Percentiles rank a stretch among this genome's conserved stretches.
Conservation (phyloP, 1,140 invertebrate species). For the Leptinotarsa lineolata region DNA sequence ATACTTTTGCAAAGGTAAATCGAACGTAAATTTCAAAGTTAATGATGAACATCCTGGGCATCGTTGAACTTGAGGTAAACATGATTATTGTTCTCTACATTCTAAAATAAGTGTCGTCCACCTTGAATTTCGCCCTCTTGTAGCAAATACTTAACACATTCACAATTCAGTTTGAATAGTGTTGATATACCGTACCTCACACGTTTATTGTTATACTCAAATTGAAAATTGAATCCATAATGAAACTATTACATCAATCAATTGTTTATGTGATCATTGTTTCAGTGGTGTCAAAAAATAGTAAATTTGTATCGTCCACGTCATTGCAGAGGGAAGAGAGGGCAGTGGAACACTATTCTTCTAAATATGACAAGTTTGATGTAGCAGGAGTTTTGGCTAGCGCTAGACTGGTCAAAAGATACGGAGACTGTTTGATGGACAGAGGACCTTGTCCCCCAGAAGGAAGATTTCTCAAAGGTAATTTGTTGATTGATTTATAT, state of each 20-base stretch:
- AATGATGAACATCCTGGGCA: no score
- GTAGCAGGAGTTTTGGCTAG: conserved; percentile 69
- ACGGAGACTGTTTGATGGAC: conserved; percentile 69
- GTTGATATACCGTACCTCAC: neutral
- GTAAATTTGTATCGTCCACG: neutral
- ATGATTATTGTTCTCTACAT: neutral
- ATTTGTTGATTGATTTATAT: conserved; percentile 43
- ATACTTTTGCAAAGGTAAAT: no score
- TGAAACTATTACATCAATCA: neutral
- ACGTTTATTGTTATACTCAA: neutral
- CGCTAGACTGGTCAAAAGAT: conserved; percentile 65
- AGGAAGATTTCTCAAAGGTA: conserved; percentile 69
- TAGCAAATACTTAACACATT: neutral
- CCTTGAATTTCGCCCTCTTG: neutral
- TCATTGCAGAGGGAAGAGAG: neutral
- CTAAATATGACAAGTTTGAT: conserved; percentile 72
- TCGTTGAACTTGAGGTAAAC: no score
- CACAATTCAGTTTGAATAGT: neutral
- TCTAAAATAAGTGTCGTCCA: neutral
- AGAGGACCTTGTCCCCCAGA: conserved; percentile 69
- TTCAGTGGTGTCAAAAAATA: conserved; percentile 36
- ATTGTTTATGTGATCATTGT: neutral
- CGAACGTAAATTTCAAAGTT: no score
- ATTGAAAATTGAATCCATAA: neutral
- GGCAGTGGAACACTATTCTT: conserved; percentile 62